phyloP scores from a whole-genome alignment of 2,113 vertebrate species.

The Malurus alboscapulatus region DNA sequence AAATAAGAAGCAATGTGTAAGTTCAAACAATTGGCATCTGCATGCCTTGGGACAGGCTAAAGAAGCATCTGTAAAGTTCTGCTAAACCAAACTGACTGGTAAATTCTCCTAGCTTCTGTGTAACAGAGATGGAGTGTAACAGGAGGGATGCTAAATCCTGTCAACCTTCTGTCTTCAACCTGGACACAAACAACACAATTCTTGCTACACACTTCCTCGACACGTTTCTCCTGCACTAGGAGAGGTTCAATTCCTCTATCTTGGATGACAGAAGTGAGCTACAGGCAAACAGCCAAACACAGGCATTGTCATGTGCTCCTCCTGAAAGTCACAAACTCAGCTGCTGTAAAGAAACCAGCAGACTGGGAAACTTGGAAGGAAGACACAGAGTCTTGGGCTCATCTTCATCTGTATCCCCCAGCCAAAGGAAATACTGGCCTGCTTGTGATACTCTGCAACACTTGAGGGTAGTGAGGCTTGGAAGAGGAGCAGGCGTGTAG shows the following conservation, averaged over 20 bases:
- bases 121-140: neutral
- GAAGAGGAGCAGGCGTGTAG: constrained; percentile 13
- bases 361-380: constrained; percentile 9
- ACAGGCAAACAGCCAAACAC: neutral
- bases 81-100: neutral
- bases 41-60: neutral
- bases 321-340: constrained; percentile 9
- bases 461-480: neutral
- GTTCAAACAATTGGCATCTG: neutral
- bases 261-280: constrained; percentile 18
- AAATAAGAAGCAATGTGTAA: neutral
- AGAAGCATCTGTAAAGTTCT: neutral
- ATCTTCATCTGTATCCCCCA: constrained; percentile 21
- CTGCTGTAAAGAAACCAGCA: constrained; percentile 28
- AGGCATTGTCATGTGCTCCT: neutral
- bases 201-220: neutral
- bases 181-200: neutral
- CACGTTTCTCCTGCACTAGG: neutral
- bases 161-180: neutral
- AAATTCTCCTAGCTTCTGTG: neutral
- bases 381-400: constrained; percentile 14
- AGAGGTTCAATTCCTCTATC: neutral
- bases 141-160: neutral
- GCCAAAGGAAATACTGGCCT: neutral
- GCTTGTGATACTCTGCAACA: neutral